These are phyloP conservation scores for Lanius collurio DNA, from an alignment of 2,113 vertebrate genomes.

Conservation along the genomic window DNA sequence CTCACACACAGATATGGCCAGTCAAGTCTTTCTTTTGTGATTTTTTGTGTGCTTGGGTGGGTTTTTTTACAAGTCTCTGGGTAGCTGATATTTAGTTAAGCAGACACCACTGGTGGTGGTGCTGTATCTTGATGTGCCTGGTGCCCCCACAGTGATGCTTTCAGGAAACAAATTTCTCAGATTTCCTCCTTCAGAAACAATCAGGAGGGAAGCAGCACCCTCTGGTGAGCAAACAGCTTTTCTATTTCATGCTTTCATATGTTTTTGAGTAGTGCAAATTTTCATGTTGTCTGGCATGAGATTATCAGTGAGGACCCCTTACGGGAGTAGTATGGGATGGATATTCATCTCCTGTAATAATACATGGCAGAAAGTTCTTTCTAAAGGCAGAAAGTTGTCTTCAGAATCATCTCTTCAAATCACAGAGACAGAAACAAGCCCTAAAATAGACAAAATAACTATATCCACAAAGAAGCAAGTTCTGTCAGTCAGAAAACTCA, in stretches of 20 bases:
- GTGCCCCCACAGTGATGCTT: not conserved
- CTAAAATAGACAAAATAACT: not conserved
- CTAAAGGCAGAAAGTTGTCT: not conserved
- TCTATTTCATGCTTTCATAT: not conserved
- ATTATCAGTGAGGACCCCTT: not conserved
- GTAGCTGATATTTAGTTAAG: not conserved
- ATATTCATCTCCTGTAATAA: not conserved
- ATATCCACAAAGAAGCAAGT: not conserved
- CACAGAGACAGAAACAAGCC: not conserved
- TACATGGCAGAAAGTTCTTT: not conserved
- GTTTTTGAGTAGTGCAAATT: not conserved
- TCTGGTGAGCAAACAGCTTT: slow-evolving; percentile 41
- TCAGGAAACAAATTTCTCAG: not conserved
- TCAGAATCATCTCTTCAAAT: not conserved
- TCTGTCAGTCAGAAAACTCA: not conserved
- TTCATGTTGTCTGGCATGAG: not conserved
- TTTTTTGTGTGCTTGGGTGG: not conserved
- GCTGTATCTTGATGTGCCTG: not conserved
- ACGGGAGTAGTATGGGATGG: not conserved
- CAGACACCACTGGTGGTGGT: not conserved
- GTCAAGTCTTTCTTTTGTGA: not conserved
- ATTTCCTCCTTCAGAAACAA: not conserved
- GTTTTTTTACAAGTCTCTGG: not conserved
- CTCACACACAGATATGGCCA: not conserved
- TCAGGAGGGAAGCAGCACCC: slow-evolving; percentile 50